These are phyloP conservation scores for Rhinichthys klamathensis DNA, from an alignment of 2,113 vertebrate genomes.

Conservation along the genomic window DNA sequence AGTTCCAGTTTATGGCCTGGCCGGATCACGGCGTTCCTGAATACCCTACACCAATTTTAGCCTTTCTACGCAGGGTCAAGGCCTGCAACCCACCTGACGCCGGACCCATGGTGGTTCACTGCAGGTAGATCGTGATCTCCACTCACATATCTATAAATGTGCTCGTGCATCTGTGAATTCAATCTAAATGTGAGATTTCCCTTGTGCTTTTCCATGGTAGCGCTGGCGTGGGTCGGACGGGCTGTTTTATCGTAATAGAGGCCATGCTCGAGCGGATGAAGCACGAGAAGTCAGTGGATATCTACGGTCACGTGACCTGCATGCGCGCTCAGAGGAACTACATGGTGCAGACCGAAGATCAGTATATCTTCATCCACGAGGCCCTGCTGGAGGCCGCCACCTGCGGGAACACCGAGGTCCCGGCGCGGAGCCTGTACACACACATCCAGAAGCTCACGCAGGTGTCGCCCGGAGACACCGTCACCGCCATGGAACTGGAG, in stretches of 20 bases:
- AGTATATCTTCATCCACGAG: conserved; percentile 96
- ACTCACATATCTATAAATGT: background rate
- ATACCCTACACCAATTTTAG: conserved; percentile 90
- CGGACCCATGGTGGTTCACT: conserved; percentile 95
- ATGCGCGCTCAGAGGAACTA: conserved; percentile 98
- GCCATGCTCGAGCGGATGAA: conserved; percentile 97
- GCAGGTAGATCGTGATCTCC: conserved; percentile 80
- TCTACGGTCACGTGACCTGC: conserved; percentile 94
- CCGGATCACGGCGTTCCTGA: conserved; percentile 96
- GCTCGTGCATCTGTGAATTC: background rate
- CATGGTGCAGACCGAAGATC: conserved; percentile 98
- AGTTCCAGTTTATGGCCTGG: conserved; percentile 99
- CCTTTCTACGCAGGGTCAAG: conserved; percentile 91
- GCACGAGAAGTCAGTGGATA: conserved; percentile 91
- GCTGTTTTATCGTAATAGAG: conserved; percentile 93
- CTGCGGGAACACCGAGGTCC: conserved; percentile 90
- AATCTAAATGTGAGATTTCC: background rate
- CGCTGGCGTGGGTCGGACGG: conserved; percentile 91
- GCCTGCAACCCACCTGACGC: conserved; percentile 90
- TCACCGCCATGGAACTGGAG: conserved; percentile 93
- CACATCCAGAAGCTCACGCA: conserved; percentile 94
- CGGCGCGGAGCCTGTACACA: conserved; percentile 88
- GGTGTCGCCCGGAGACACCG: conserved; percentile 83
- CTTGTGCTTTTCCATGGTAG: conserved; percentile 65
- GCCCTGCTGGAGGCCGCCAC: conserved; percentile 90